Evolutionary conservation across 2,888 invertebrate genomes (phyloP).

Genomic region (Agrochola lychnidis): DNA sequence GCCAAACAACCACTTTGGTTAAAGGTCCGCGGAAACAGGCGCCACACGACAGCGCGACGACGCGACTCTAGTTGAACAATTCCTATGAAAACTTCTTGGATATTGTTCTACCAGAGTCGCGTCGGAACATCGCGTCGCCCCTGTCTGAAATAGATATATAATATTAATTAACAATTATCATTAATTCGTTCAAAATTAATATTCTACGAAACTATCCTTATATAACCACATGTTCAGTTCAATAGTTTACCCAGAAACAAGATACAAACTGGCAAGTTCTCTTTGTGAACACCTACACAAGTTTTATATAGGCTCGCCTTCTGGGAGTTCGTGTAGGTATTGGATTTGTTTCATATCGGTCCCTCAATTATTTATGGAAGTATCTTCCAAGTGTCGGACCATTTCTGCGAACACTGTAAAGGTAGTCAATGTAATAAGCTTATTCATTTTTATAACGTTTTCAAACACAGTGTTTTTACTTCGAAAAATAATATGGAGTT

Average conservation of each 20-base stretch:
- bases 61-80: too few relatives aligned
- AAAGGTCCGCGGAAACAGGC: too few relatives aligned
- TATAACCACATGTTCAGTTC: background rate
- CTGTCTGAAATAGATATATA: too few relatives aligned
- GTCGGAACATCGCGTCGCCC: too few relatives aligned
- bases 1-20: background rate
- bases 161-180: background rate
- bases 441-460: constrained; percentile 43
- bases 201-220: background rate
- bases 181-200: background rate
- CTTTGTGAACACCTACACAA: background rate
- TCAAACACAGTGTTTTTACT: background rate
- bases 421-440: constrained; percentile 31
- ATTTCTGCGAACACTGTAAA: constrained; percentile 29
- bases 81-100: too few relatives aligned
- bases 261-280: constrained; percentile 8
- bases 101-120: too few relatives aligned
- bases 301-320: constrained; percentile 31
- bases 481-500: background rate
- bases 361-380: constrained; percentile 55
- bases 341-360: constrained; percentile 57
- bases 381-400: constrained; percentile 29
- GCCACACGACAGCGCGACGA: too few relatives aligned
- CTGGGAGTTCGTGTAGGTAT: constrained; percentile 49
- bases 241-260: background rate